Evolutionary conservation across 2,113 vertebrate genomes (phyloP).

Genomic region (Myotis yumanensis): DNA sequence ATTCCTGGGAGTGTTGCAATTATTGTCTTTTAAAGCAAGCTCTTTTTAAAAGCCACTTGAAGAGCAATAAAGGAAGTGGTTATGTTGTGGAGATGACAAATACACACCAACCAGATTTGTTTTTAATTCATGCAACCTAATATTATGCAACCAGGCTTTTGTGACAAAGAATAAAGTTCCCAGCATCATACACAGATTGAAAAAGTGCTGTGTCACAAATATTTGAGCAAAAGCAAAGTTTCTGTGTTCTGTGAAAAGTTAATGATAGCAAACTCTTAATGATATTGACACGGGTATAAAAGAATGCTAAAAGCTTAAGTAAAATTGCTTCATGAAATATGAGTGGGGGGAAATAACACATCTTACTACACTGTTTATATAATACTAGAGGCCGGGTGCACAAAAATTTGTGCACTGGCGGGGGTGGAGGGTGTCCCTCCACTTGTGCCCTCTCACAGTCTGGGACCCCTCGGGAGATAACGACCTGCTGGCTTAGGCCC

Average conservation of each 20-base stretch:
- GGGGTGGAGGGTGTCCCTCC: no score
- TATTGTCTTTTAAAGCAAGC: conserved; percentile 29
- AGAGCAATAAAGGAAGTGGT: conserved; percentile 32
- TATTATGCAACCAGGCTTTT: background rate
- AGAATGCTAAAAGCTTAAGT: background rate
- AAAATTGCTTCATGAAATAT: conserved; percentile 9
- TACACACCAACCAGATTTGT: background rate
- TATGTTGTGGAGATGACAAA: background rate
- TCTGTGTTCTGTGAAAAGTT: conserved; percentile 23
- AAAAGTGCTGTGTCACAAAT: background rate
- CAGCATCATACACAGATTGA: background rate
- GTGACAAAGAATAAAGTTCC: conserved; percentile 12
- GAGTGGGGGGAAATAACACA: no score
- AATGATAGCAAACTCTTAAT: background rate
- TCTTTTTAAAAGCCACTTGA: background rate
- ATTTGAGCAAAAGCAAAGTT: conserved; percentile 38
- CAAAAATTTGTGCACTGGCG: no score
- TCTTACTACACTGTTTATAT: no score
- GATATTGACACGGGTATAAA: background rate
- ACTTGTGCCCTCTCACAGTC: no score
- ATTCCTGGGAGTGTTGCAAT: background rate
- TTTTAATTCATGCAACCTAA: background rate
- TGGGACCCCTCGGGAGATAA: no score
- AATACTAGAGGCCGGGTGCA: no score
- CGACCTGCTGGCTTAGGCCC: no score